phyloP scores from a whole-genome alignment of 2,888 invertebrate species.

The Eupithecia insigniata region DNA sequence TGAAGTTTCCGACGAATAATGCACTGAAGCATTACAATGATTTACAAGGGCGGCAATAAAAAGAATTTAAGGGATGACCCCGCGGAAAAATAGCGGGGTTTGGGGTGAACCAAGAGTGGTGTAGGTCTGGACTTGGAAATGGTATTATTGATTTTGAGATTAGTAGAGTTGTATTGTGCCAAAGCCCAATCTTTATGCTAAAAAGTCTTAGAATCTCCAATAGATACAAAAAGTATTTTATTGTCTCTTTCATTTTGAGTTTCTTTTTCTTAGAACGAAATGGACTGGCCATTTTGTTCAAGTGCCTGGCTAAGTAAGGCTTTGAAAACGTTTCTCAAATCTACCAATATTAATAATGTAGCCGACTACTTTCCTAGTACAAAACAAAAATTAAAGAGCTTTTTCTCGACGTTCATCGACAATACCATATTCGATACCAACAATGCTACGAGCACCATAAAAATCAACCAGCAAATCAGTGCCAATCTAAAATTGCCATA shows the following conservation, averaged over 20 bases:
- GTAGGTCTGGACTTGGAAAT: background rate
- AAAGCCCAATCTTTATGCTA: no score
- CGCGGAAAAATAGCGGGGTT: conserved; percentile 70
- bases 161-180: background rate
- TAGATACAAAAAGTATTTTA: background rate
- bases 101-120: conserved; percentile 32
- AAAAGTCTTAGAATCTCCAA: background rate
- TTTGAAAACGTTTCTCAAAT: background rate
- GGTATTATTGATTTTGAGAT: background rate
- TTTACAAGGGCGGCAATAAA: conserved; percentile 83
- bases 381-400: background rate
- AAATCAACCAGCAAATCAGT: background rate
- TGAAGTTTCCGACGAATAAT: conserved; percentile 83
- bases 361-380: background rate
- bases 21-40: conserved; percentile 83
- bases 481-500: conserved; percentile 9
- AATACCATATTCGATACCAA: background rate
- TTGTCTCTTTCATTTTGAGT: background rate
- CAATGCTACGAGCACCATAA: background rate
- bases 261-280: background rate
- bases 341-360: background rate
- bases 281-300: no score
- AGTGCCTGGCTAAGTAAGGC: no score
- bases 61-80: conserved; percentile 84
- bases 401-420: background rate